A percentile compares a stretch with the other conserved stretches of the same genome.
Conservation (phyloP, 1,140 invertebrate genomes). For the Saccostrea glomerata region DNA sequence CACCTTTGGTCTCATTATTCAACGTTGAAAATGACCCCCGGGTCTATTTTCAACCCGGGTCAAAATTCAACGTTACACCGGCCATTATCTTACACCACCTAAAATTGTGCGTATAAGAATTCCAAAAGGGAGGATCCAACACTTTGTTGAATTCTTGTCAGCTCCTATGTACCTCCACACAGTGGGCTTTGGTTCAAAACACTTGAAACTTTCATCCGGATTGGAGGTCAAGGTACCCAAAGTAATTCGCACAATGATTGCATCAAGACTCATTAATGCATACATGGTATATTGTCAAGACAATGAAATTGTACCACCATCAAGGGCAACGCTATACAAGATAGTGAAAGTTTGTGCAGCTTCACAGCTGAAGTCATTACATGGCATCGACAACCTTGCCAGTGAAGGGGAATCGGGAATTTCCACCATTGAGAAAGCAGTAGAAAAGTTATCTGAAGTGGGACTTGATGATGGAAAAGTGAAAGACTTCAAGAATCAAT, state of each 20-base stretch:
- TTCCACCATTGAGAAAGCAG: too few species aligned
- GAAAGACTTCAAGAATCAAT: too few species aligned
- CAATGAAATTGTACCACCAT: conserved; percentile 17
- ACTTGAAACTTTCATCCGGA: conserved; percentile 46
- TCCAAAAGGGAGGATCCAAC: conserved; percentile 24
- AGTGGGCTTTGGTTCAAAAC: conserved; percentile 44
- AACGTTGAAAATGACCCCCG: too few species aligned
- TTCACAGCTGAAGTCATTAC: too few species aligned
- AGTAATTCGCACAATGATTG: conserved; percentile 48
- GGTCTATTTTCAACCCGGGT: too few species aligned
- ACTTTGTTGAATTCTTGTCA: conserved; percentile 12
- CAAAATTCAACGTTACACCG: too few species aligned
- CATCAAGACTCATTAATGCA: conserved; percentile 40
- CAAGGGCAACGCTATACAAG: conserved; percentile 37
- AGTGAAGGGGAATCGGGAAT: too few species aligned
- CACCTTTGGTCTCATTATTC: too few species aligned
- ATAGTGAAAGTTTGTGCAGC: conserved; percentile 41
- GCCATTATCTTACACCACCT: conserved; percentile 16
- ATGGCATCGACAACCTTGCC: too few species aligned
- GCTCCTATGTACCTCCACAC: conserved; percentile 1
- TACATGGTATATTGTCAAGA: conserved; percentile 39
- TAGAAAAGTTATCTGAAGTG: too few species aligned
- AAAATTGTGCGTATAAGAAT: conserved; percentile 33
- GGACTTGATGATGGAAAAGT: too few species aligned
- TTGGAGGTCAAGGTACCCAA: conserved; percentile 47